These are phyloP conservation scores for Acrocephalus arundinaceus DNA, from an alignment of 2,113 vertebrate genomes.

Conservation along the genomic window DNA sequence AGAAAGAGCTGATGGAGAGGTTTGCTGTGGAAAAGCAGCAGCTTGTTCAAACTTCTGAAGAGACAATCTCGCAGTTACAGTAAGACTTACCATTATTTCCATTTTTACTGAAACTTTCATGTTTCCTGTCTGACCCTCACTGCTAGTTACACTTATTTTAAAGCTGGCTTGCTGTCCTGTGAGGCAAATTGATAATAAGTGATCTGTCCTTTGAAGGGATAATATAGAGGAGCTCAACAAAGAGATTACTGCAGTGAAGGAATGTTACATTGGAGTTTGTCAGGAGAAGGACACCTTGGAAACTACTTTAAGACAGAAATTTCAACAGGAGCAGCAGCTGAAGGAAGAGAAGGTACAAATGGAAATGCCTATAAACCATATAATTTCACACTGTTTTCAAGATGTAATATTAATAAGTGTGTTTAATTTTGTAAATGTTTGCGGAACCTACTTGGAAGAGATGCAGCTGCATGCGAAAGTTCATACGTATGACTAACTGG, in stretches of 20 bases:
- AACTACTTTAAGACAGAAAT: conserved; percentile 59
- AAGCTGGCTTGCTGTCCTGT: background rate
- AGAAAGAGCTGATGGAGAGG: conserved; percentile 77
- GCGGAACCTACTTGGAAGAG: background rate
- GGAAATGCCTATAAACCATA: background rate
- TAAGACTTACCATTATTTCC: conserved; percentile 57
- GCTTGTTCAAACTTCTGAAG: conserved; percentile 78
- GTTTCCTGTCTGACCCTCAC: background rate
- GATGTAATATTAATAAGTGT: background rate
- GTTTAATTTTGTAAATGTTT: background rate
- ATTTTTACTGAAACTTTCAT: background rate
- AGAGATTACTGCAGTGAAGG: conserved; percentile 84
- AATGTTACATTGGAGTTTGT: conserved; percentile 92
- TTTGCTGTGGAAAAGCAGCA: conserved; percentile 76
- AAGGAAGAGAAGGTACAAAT: conserved; percentile 80
- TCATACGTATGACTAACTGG: background rate
- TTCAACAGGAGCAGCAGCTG: conserved; percentile 70
- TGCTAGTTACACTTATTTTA: background rate
- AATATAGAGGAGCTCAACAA: conserved; percentile 81
- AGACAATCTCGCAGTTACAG: conserved; percentile 77
- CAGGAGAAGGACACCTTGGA: conserved; percentile 87
- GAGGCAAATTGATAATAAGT: background rate
- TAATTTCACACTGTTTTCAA: background rate
- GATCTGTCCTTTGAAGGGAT: conserved; percentile 68
- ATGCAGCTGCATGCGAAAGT: background rate